These are phyloP conservation scores for Oligia latruncula DNA, from an alignment of 2,888 invertebrate genomes.

Conservation along the genomic window DNA sequence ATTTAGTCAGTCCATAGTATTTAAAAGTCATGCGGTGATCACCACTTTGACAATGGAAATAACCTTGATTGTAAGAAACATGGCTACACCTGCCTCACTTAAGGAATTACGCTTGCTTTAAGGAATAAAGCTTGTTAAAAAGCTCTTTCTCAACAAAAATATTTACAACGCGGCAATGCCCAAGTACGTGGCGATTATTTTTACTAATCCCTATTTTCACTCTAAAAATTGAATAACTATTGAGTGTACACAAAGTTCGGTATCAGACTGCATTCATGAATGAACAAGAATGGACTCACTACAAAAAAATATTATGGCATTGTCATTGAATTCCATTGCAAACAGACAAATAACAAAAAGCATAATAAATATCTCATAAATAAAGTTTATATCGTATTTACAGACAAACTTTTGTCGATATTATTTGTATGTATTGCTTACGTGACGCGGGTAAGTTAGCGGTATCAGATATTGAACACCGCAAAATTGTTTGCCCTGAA, in stretches of 20 bases:
- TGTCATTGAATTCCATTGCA: constrained; percentile 29
- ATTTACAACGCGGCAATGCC: neutral
- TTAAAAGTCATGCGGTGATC: neutral
- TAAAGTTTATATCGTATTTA: constrained; percentile 63
- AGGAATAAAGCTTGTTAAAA: neutral
- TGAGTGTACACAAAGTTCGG: neutral
- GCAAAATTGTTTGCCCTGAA: constrained; percentile 64
- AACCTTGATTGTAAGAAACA: neutral
- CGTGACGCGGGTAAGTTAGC: constrained; percentile 66
- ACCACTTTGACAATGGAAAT: neutral
- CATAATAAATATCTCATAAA: constrained; percentile 59
- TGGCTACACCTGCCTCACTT: neutral
- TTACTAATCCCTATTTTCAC: neutral
- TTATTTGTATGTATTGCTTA: constrained; percentile 70
- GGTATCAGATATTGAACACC: constrained; percentile 65
- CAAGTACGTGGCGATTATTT: neutral
- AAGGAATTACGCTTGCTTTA: neutral
- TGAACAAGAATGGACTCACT: constrained; percentile 15
- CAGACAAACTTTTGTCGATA: constrained; percentile 64
- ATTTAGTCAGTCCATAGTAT: too few species aligned
- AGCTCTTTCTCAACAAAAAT: neutral
- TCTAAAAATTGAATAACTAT: neutral
- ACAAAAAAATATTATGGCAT: constrained; percentile 14
- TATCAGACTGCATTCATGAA: constrained; percentile 15
- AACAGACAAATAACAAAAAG: constrained; percentile 45